phyloP scores from a whole-genome alignment of 64 coral and sea anemone species.

The Porites lutea region DNA sequence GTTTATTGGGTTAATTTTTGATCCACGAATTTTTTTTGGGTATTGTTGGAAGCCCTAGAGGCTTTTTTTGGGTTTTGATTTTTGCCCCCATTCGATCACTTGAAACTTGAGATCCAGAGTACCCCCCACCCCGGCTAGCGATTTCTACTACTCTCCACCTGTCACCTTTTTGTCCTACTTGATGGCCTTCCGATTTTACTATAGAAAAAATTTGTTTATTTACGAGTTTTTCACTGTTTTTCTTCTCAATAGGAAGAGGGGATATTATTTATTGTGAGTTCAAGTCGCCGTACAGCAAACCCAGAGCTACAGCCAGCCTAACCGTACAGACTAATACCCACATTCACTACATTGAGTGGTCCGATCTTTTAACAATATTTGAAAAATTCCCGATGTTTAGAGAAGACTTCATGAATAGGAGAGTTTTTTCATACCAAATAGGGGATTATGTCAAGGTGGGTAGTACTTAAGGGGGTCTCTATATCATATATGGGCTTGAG shows the following conservation, averaged over 20 bases:
- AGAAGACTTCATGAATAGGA: conserved; percentile 70
- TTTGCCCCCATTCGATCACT: too few species aligned
- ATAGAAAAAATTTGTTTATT: neutral
- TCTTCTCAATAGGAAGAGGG: conserved; percentile 67
- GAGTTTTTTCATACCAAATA: conserved; percentile 22
- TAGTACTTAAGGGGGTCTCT: too few species aligned
- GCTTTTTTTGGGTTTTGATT: too few species aligned
- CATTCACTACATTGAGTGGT: conserved; percentile 87
- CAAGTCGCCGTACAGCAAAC: conserved; percentile 17
- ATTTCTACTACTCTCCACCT: neutral
- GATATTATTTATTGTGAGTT: conserved; percentile 91
- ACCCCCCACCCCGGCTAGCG: too few species aligned
- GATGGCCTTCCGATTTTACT: neutral
- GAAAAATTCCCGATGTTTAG: conserved; percentile 81
- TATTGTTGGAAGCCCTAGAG: too few species aligned
- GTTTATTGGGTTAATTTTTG: too few species aligned
- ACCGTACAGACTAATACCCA: conserved; percentile 62
- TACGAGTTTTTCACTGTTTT: neutral
- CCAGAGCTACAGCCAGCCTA: conserved; percentile 77
- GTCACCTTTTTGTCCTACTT: too few species aligned
- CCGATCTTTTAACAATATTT: conserved; percentile 80
- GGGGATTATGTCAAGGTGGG: neutral
- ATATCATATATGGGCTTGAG: too few species aligned
- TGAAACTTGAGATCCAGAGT: too few species aligned
- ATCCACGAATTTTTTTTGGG: too few species aligned